Evolutionary conservation across 2,888 invertebrate genomes (phyloP).

Genomic region (Campoplex capitator): DNA sequence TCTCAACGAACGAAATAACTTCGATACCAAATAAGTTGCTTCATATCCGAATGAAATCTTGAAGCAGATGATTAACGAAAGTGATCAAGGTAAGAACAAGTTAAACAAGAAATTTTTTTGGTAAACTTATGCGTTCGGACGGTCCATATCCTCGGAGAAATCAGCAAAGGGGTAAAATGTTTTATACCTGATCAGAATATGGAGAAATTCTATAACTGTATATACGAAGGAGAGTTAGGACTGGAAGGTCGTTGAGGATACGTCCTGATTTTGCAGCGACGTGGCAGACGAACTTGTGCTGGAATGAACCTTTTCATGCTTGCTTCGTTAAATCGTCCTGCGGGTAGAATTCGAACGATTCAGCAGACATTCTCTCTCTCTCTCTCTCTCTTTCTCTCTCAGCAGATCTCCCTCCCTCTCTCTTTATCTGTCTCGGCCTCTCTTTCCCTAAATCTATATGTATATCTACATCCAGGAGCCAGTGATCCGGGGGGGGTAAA

Average conservation of each 20-base stretch:
- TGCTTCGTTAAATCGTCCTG: constrained; percentile 66
- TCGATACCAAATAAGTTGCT: neutral
- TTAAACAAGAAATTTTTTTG: neutral
- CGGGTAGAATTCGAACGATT: constrained; percentile 65
- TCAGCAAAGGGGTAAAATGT: neutral
- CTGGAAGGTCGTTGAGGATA: constrained; percentile 59
- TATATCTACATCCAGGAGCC: neutral
- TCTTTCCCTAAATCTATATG: neutral
- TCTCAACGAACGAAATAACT: too few species aligned
- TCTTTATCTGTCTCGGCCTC: neutral
- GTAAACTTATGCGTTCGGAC: neutral
- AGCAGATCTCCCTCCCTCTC: neutral
- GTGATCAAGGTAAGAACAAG: neutral
- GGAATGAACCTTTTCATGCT: constrained; percentile 41
- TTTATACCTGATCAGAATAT: neutral
- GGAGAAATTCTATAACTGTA: neutral
- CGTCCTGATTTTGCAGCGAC: constrained; percentile 57
- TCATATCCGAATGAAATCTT: neutral
- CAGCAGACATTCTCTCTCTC: constrained; percentile 46
- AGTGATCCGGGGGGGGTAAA: constrained; percentile 6
- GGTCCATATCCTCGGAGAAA: neutral
- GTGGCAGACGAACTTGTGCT: constrained; percentile 17
- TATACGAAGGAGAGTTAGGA: neutral
- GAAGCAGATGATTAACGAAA: neutral
- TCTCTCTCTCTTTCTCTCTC: constrained; percentile 11